Evolutionary conservation across 2,113 vertebrate genomes (phyloP).

Genomic region (Lamprotornis superbus): DNA sequence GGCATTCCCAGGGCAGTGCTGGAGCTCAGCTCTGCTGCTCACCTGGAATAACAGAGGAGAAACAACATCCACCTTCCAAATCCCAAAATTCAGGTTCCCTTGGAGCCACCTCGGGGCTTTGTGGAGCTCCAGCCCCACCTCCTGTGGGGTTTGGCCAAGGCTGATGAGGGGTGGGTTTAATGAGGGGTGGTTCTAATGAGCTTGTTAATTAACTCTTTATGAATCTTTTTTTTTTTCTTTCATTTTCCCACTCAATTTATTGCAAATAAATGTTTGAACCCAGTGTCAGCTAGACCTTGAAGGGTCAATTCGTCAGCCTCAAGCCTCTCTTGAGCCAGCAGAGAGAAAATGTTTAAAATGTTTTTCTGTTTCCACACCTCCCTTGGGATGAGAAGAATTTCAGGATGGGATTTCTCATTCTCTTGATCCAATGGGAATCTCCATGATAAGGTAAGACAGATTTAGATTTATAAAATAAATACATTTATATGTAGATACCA

Average conservation of each 20-base stretch:
- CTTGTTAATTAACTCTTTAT: not conserved
- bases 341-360: not conserved
- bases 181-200: not conserved
- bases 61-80: no score
- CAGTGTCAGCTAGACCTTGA: accelerated
- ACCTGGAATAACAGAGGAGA: no score
- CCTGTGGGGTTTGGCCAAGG: no score
- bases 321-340: no score
- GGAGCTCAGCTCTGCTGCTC: no score
- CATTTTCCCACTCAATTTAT: not conserved
- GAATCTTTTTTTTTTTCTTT: not conserved
- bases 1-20: no score
- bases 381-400: not conserved
- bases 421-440: not conserved
- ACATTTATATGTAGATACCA: not conserved
- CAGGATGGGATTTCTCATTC: not conserved
- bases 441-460: not conserved
- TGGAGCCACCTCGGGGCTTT: no score
- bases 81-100: no score
- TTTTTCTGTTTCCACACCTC: accelerated
- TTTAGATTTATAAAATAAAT: accelerated
- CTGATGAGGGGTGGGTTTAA: not conserved
- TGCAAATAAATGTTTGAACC: not conserved
- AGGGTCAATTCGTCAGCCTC: not conserved
- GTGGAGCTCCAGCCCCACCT: no score